Conservation (phyloP, 1,140 invertebrate genomes). For the Choristoneura fumiferana region DNA sequence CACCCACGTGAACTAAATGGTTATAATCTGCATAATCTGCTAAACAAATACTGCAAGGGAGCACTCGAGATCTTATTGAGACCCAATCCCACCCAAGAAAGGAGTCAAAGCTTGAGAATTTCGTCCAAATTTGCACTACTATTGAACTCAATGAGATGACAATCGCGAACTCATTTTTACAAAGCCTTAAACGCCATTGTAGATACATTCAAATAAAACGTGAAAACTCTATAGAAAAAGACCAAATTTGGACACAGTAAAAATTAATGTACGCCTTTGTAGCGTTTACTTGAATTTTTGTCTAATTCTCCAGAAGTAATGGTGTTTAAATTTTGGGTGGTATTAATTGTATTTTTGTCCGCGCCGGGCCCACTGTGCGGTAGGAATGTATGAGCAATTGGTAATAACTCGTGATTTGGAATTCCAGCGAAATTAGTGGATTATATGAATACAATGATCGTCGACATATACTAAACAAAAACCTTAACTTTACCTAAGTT, state of each 20-base stretch:
- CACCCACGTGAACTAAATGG: not conserved
- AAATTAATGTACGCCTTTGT: no score
- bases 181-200: no score
- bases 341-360: constrained; percentile 6
- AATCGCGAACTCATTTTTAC: not conserved
- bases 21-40: constrained; percentile 53
- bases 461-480: no score
- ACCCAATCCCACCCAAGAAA: constrained; percentile 41
- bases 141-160: constrained; percentile 12
- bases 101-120: constrained; percentile 29
- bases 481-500: no score
- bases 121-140: constrained; percentile 52
- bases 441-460: no score
- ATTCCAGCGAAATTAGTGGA: constrained; percentile 20
- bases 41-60: constrained; percentile 49
- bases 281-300: no score
- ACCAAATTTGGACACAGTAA: no score
- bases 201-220: no score
- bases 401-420: not conserved
- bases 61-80: constrained; percentile 34
- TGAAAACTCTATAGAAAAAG: no score
- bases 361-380: constrained; percentile 1
- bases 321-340: constrained; percentile 16
- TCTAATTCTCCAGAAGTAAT: constrained; percentile 3
- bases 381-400: constrained; percentile 1